Evolutionary conservation across 2,888 invertebrate species (phyloP), one percentile per base, ranked within the genome.

Genomic region (Drosophila nr. medialis): DNA sequence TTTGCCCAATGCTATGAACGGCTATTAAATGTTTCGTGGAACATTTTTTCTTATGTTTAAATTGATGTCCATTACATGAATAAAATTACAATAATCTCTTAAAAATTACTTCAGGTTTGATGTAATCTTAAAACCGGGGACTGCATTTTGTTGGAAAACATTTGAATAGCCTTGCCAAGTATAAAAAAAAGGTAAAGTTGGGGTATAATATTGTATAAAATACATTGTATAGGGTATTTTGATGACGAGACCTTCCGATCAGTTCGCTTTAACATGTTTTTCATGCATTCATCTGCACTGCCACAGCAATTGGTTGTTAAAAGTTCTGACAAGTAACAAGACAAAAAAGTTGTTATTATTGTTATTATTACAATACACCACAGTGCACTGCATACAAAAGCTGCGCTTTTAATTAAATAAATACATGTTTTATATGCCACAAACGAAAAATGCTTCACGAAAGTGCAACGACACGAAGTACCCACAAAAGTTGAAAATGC

Each of bases 381-480:
- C 78, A 64, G 63, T 50, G 64, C 49, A 48, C 59, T 59, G 58
- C 10, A 13, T 32, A 40, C 55, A 71, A 59, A 64, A 64, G 56
- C 72, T 54, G 54, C 45, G 50, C 71, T 80, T 85, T 81, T 86
- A 86, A 86, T 83, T 86, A 86, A 83, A 86, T 83, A 86, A 86
- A 83, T 80, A 76, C 59, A 75, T 72, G 71, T 80, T 75, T 66
- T 72, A 72, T 66, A 67, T 73, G 81, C 86, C 86, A 77, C 77
- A 76, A 76, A 72, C 67, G 58, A 69, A 54, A 58, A 59, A 51
- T 58, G 40, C 32, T 30, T 29, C 18, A 18, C 18, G 32, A 71
- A 66, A 81, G 56, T 61, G 67, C 73, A 71, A 51, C 67, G 59
- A 69, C 61, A 55, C 53, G 53, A 65, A 53, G 32, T n/a, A 13